A percentile compares a stretch with the other conserved stretches of the same genome.
These are phyloP conservation scores for Sardinella longiceps DNA, from an alignment of 2,797 vertebrate species.

Conservation along the genomic window DNA sequence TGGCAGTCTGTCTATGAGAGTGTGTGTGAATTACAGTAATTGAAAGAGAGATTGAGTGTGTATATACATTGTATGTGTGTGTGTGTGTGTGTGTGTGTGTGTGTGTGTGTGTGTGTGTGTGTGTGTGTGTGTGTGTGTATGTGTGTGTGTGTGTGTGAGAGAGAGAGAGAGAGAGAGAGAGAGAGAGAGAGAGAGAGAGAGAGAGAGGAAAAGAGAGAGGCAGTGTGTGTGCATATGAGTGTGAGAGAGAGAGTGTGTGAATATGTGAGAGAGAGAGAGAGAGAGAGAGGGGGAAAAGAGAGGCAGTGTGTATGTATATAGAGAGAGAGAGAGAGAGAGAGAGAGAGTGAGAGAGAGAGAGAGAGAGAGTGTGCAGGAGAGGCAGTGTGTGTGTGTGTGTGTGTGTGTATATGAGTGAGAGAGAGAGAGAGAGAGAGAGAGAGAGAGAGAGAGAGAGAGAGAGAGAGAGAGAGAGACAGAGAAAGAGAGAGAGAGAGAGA, in stretches of 20 bases:
- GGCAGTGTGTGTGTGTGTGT: neutral
- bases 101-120: no score
- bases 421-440: neutral
- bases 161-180: neutral
- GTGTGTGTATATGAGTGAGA: neutral
- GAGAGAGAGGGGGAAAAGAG: no score
- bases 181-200: neutral
- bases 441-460: no score
- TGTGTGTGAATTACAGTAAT: no score
- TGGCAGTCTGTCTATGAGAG: conserved; percentile 17
- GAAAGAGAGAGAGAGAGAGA: neutral
- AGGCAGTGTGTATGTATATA: no score
- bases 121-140: conserved; percentile 14
- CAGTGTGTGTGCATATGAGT: neutral
- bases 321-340: neutral
- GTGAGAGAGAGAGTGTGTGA: neutral
- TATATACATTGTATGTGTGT: no score
- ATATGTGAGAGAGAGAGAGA: no score
- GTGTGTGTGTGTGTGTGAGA: neutral
- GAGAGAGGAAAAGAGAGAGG: neutral
- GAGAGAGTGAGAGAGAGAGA: neutral
- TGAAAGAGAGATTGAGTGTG: no score
- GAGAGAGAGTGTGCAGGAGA: neutral
- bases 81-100: no score
- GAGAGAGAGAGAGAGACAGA: neutral